Evolutionary conservation across 2,888 invertebrate species (phyloP).

Genomic region (Anticlea derivata): DNA sequence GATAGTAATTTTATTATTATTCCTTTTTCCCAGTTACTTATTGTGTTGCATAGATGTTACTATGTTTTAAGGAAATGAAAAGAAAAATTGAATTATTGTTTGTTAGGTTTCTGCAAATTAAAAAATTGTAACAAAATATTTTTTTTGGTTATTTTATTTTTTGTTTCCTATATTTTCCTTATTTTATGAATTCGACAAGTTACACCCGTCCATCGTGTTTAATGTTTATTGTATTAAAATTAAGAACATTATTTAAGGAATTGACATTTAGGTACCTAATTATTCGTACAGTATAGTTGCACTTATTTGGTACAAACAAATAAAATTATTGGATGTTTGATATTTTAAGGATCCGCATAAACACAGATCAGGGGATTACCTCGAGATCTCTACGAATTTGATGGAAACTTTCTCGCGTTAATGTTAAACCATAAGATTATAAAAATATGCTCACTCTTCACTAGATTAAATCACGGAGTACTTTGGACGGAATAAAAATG

Average conservation of each 20-base stretch:
- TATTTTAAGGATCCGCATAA: slow-evolving; percentile 73
- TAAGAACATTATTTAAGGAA: slow-evolving; percentile 77
- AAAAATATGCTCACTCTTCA: slow-evolving; percentile 67
- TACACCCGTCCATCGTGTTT: slow-evolving; percentile 83
- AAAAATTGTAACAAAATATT: slow-evolving; percentile 82
- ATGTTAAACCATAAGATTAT: slow-evolving; percentile 61
- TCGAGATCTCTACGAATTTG: slow-evolving; percentile 71
- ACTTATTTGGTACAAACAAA: too few species aligned
- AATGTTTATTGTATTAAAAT: slow-evolving; percentile 75
- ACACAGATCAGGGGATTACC: slow-evolving; percentile 46
- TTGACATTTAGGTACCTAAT: slow-evolving; percentile 73
- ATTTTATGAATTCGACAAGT: slow-evolving; percentile 70
- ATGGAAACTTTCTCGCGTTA: slow-evolving; percentile 68
- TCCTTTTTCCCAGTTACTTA: slow-evolving; percentile 79
- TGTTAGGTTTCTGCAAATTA: slow-evolving; percentile 85
- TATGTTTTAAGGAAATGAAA: slow-evolving; percentile 83
- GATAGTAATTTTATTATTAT: slow-evolving; percentile 59
- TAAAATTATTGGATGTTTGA: slow-evolving; percentile 73
- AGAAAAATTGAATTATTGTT: slow-evolving; percentile 78
- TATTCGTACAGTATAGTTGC: slow-evolving; percentile 67
- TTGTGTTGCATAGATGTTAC: slow-evolving; percentile 85
- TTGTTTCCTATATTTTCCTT: slow-evolving; percentile 46
- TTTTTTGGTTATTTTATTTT: slow-evolving; percentile 70
- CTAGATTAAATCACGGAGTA: slow-evolving; percentile 54
- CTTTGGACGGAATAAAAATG: slow-evolving; percentile 39